These are phyloP conservation scores for Gavia stellata DNA, from an alignment of 2,113 vertebrate species.

Conservation along the genomic window DNA sequence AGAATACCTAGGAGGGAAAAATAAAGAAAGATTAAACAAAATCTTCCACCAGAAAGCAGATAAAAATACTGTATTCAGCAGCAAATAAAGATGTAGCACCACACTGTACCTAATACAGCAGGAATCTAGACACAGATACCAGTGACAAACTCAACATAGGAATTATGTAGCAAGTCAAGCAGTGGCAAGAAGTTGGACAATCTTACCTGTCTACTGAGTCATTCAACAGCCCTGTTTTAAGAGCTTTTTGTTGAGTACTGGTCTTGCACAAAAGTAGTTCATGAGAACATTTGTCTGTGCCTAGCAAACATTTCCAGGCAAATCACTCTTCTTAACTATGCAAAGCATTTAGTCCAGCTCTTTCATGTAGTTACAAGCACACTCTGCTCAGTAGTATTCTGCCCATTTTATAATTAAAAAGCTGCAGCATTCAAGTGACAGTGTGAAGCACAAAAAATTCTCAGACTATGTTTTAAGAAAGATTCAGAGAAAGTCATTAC, in stretches of 20 bases:
- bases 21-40: not conserved
- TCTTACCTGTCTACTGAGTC: not conserved
- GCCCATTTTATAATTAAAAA: not conserved
- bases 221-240: not conserved
- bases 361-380: not conserved
- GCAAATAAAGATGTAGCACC: not conserved
- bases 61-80: not conserved
- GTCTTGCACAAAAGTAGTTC: not conserved
- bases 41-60: not conserved
- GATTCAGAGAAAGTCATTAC: not conserved
- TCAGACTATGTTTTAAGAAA: not conserved
- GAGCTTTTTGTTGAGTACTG: not conserved
- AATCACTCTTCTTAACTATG: not conserved
- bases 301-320: not conserved
- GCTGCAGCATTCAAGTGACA: not conserved
- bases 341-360: not conserved
- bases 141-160: not conserved
- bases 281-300: not conserved
- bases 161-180: not conserved
- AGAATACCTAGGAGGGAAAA: conserved; percentile 84
- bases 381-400: not conserved
- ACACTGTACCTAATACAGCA: not conserved
- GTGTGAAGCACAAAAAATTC: not conserved
- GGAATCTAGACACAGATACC: not conserved
- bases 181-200: not conserved